Conservation (phyloP, 2,797 vertebrate genomes). For the Neomorphus geoffroyi region DNA sequence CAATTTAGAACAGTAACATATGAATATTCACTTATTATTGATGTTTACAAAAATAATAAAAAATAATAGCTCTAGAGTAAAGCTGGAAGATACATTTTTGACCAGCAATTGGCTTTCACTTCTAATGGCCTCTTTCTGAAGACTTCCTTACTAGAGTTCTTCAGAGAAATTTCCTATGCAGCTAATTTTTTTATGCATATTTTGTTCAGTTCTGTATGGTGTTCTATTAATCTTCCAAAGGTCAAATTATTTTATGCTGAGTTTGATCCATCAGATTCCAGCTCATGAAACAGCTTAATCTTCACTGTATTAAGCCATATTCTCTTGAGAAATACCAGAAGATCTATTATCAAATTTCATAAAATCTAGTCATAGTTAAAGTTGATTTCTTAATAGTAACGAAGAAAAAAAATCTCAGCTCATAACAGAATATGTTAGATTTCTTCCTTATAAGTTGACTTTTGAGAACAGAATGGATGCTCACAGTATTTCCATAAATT, state of each 20-base stretch:
- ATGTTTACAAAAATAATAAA: not conserved
- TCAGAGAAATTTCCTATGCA: not conserved
- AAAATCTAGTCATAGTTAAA: not conserved
- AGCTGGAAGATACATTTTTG: constrained; percentile 24
- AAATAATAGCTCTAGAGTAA: not conserved
- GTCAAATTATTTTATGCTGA: not conserved
- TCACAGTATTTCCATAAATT: constrained; percentile 58
- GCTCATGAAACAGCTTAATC: not conserved
- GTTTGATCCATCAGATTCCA: constrained; percentile 23
- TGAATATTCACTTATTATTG: not conserved
- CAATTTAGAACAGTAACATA: not conserved
- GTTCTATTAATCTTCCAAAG: constrained; percentile 44
- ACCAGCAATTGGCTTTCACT: not conserved
- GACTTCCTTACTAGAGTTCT: not conserved
- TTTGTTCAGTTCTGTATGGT: not conserved
- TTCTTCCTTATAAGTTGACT: constrained; percentile 13
- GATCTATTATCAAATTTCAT: constrained; percentile 34
- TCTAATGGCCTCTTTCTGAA: not conserved
- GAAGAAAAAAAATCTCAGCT: not conserved
- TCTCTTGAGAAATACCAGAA: not conserved
- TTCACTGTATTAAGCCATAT: constrained; percentile 26
- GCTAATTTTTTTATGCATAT: constrained; percentile 24
- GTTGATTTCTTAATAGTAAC: not conserved
- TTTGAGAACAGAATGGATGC: constrained; percentile 24
- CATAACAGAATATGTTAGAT: not conserved